Evolutionary conservation across 1,140 invertebrate species (phyloP).

Genomic region (Megathymus violae): DNA sequence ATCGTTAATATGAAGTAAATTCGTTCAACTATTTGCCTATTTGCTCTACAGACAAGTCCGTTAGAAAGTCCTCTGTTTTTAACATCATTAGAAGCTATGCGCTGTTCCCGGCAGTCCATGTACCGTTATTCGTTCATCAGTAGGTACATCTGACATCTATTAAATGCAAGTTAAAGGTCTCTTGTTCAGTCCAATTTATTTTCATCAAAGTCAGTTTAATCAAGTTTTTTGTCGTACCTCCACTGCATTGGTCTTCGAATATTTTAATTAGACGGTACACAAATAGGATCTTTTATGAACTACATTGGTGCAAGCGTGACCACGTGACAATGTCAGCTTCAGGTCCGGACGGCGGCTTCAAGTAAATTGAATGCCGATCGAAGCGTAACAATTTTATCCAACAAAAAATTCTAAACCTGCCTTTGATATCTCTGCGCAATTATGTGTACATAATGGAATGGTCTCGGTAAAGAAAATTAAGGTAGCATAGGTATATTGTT

Average conservation of each 20-base stretch:
- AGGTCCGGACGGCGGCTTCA: constrained; percentile 55
- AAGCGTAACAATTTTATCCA: constrained; percentile 72
- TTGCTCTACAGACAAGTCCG: constrained; percentile 23
- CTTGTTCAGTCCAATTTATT: constrained; percentile 62
- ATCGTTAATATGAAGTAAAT: constrained; percentile 25
- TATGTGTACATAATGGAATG: constrained; percentile 64
- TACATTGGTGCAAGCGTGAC: constrained; percentile 58
- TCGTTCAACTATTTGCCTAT: constrained; percentile 31
- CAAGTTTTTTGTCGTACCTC: constrained; percentile 50
- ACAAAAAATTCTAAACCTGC: constrained; percentile 75
- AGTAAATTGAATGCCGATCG: constrained; percentile 78
- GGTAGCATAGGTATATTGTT: too few relatives aligned
- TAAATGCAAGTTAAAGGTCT: constrained; percentile 47
- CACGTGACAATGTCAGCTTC: constrained; percentile 62
- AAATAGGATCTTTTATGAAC: constrained; percentile 70
- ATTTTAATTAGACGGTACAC: constrained; percentile 78
- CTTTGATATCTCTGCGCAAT: constrained; percentile 71
- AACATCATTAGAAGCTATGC: constrained; percentile 33
- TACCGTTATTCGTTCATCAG: constrained; percentile 46
- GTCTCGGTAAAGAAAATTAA: constrained; percentile 18
- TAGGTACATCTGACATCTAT: constrained; percentile 44
- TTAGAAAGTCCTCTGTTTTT: constrained; percentile 30
- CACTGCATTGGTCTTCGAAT: constrained; percentile 47
- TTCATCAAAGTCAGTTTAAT: constrained; percentile 50
- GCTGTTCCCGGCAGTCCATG: constrained; percentile 22